A percentile compares a stretch with the other conserved stretches of the same genome.
Conservation (phyloP, 2,797 vertebrate genomes). For the Propithecus deckenii region DNA sequence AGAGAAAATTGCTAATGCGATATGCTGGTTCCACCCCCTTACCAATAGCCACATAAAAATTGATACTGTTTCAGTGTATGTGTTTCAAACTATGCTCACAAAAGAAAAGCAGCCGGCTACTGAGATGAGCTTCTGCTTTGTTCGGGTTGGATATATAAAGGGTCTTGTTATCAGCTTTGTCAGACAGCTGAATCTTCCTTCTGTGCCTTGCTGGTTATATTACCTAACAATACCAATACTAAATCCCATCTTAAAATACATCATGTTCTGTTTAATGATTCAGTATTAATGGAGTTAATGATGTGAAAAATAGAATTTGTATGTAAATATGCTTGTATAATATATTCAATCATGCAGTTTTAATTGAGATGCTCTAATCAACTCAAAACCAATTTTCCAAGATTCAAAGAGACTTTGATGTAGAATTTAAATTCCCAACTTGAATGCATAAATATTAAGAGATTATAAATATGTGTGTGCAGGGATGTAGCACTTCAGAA, state of each 20-base stretch:
- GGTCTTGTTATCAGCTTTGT: slow-evolving; percentile 6
- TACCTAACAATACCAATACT: not conserved
- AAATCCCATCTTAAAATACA: not conserved
- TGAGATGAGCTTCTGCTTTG: not conserved
- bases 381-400: slow-evolving; percentile 3
- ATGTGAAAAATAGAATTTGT: not conserved
- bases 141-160: not conserved
- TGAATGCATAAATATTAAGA: not conserved
- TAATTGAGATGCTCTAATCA: not conserved
- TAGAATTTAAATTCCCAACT: not conserved
- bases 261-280: not conserved
- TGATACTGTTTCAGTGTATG: not conserved
- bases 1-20: slow-evolving; percentile 60
- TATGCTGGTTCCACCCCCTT: not conserved
- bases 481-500: not conserved
- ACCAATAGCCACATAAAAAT: slow-evolving; percentile 22
- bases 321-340: not conserved
- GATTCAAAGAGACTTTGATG: not conserved
- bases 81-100: slow-evolving; percentile 1
- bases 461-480: not conserved
- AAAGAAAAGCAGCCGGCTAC: not conserved
- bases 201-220: not conserved
- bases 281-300: not conserved
- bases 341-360: not conserved
- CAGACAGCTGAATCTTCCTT: not conserved